Evolutionary conservation across 2,113 vertebrate species (phyloP).

Genomic region (Trematomus loennbergii): DNA sequence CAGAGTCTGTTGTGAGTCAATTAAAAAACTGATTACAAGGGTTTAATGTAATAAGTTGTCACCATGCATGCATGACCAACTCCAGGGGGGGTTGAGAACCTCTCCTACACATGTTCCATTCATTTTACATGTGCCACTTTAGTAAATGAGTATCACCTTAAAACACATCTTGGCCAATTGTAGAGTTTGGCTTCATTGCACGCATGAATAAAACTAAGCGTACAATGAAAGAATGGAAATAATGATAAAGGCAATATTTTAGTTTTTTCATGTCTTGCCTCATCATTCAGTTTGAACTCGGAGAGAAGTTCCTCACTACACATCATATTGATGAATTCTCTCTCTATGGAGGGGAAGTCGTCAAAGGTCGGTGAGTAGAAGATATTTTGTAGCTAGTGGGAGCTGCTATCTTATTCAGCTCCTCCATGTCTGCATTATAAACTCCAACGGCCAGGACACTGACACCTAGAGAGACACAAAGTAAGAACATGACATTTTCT

Average conservation of each 20-base stretch:
- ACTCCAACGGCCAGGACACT: constrained; percentile 88
- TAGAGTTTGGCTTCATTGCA: not conserved
- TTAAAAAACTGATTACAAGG: constrained; percentile 25
- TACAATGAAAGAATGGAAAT: not conserved
- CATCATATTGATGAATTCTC: constrained; percentile 86
- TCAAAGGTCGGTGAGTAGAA: constrained; percentile 88
- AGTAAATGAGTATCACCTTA: not conserved
- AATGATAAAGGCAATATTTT: not conserved
- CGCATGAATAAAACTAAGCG: not conserved
- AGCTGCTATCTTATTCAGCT: constrained; percentile 85
- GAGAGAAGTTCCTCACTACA: constrained; percentile 82
- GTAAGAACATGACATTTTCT: not conserved
- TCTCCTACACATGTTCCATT: not conserved
- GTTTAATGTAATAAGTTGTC: not conserved
- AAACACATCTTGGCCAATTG: not conserved
- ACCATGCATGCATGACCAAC: not conserved
- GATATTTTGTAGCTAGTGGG: constrained; percentile 84
- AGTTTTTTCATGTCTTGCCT: constrained; percentile 61
- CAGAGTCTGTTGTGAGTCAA: constrained; percentile 11
- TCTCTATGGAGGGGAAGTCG: constrained; percentile 86
- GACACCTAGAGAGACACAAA: constrained; percentile 81
- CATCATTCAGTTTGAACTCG: constrained; percentile 75
- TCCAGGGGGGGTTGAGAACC: not conserved
- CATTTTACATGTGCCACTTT: not conserved
- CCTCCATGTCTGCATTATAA: constrained; percentile 85